Evolutionary conservation across 2,113 vertebrate species (phyloP).

Genomic region (Nannospalax galili): DNA sequence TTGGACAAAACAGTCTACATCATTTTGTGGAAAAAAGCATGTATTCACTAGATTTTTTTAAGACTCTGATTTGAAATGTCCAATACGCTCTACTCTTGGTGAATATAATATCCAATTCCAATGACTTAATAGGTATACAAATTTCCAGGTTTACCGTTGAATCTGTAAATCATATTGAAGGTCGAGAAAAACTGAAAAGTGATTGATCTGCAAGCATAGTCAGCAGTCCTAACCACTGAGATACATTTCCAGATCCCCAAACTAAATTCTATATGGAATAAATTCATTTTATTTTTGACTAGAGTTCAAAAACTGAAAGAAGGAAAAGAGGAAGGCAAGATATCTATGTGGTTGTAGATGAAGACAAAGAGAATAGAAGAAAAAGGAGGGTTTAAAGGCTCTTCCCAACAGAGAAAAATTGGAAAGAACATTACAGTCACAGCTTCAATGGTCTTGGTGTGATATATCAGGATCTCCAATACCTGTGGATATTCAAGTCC

Average conservation of each 20-base stretch:
- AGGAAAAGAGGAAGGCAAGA: not conserved
- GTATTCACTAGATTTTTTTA: too few relatives aligned
- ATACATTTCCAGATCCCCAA: too few relatives aligned
- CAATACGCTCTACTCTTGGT: not conserved
- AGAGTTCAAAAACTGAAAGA: not conserved
- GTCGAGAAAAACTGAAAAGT: not conserved
- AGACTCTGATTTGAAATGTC: not conserved
- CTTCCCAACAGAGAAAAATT: not conserved
- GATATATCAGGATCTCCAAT: too few relatives aligned
- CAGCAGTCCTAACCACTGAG: too few relatives aligned
- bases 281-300: not conserved
- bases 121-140: not conserved
- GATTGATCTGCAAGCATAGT: too few relatives aligned
- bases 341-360: not conserved
- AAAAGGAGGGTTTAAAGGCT: not conserved
- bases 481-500: too few relatives aligned
- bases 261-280: not conserved
- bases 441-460: not conserved
- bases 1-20: slow-evolving; percentile 61
- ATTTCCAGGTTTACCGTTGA: not conserved
- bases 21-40: too few relatives aligned
- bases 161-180: not conserved
- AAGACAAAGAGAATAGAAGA: not conserved
- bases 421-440: not conserved
- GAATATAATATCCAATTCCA: not conserved